Percentiles rank a stretch among this genome's conserved stretches.
phyloP scores from a whole-genome alignment of 1,140 invertebrate species.

The Protaetia brevitarsis region DNA sequence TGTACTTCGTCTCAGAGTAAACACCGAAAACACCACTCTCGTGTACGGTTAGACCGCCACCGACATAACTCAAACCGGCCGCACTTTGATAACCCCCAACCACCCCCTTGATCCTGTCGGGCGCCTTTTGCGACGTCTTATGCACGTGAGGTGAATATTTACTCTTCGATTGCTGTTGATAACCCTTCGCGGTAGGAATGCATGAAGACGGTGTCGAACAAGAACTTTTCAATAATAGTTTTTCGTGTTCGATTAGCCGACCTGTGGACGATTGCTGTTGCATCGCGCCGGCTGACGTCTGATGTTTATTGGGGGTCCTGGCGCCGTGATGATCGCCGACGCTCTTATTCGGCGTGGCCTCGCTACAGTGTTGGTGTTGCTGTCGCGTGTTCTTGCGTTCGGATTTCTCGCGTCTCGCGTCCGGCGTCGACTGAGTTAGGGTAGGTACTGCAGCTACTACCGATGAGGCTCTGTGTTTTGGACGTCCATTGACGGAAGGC shows the following conservation, averaged over 20 bases:
- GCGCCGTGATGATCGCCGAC: slow-evolving; percentile 26
- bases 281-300: slow-evolving; percentile 8
- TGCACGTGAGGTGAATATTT: slow-evolving; percentile 23
- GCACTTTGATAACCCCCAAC: slow-evolving; percentile 32
- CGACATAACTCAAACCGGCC: slow-evolving; percentile 30
- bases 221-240: not conserved
- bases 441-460: slow-evolving; percentile 39
- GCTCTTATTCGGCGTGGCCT: slow-evolving; percentile 3
- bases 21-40: slow-evolving; percentile 45
- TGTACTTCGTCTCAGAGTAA: slow-evolving; percentile 48
- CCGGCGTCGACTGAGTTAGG: slow-evolving; percentile 35
- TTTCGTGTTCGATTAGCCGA: not conserved
- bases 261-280: not conserved
- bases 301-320: not conserved
- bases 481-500: slow-evolving; percentile 40
- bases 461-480: slow-evolving; percentile 31
- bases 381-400: slow-evolving; percentile 19
- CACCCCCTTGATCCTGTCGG: slow-evolving; percentile 31
- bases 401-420: slow-evolving; percentile 33
- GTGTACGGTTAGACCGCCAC: slow-evolving; percentile 24
- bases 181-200: not conserved
- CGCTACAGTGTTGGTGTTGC: slow-evolving; percentile 8
- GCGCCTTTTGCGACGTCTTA: slow-evolving; percentile 20
- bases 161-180: slow-evolving; percentile 18
- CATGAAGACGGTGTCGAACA: not conserved